phyloP scores from a whole-genome alignment of 2,888 invertebrate species.

The Athalia cordata region DNA sequence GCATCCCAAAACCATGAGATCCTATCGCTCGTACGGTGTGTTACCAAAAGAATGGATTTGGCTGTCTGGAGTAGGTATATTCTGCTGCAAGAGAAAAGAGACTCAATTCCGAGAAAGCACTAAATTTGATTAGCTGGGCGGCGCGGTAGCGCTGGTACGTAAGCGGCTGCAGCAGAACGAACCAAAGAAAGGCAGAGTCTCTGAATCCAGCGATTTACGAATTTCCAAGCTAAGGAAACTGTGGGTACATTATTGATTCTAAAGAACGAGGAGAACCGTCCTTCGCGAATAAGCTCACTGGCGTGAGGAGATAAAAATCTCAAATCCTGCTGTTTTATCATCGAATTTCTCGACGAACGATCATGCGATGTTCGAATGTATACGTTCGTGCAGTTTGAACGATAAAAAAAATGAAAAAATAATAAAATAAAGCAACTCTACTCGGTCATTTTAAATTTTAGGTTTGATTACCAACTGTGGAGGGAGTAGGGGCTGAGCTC shows the following conservation, averaged over 20 bases:
- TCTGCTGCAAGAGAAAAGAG: background rate
- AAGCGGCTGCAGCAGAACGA: slow-evolving; percentile 32
- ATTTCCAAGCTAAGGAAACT: slow-evolving; percentile 17
- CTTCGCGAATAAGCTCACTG: background rate
- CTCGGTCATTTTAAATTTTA: slow-evolving; percentile 38
- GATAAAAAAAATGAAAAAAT: slow-evolving; percentile 37
- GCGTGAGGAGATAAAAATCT: slow-evolving; percentile 4
- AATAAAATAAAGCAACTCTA: slow-evolving; percentile 32
- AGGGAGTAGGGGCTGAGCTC: slow-evolving; percentile 14
- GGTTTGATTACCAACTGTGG: slow-evolving; percentile 22
- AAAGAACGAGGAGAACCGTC: slow-evolving; percentile 34
- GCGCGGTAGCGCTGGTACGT: background rate
- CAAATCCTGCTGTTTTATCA: slow-evolving; percentile 21
- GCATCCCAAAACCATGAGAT: background rate
- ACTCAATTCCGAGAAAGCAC: slow-evolving; percentile 42
- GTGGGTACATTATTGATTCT: slow-evolving; percentile 40
- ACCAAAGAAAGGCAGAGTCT: background rate
- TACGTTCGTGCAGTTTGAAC: background rate
- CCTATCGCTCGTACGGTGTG: slow-evolving; percentile 22
- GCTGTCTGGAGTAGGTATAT: background rate
- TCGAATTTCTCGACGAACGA: slow-evolving; percentile 14
- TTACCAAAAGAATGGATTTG: slow-evolving; percentile 29
- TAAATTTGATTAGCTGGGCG: slow-evolving; percentile 44
- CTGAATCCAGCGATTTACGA: slow-evolving; percentile 43
- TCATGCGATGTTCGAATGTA: slow-evolving; percentile 22